A percentile compares a stretch with the other conserved stretches of the same genome.
Conservation (phyloP, 2,888 invertebrate genomes). For the Cryptocephalus primarius region DNA sequence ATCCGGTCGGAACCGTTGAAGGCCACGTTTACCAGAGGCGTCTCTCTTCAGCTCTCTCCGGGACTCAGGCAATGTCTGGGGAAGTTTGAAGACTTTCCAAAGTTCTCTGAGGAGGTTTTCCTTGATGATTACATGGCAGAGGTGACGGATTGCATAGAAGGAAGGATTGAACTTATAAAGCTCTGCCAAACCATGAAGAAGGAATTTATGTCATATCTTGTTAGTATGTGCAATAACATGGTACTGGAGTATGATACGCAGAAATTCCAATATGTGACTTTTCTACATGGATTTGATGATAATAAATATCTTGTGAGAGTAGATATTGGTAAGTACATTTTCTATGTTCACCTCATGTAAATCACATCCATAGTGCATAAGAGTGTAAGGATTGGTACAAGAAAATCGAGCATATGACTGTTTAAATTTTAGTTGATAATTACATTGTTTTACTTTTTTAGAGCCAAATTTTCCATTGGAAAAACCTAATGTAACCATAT, state of each 20-base stretch:
- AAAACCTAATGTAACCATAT: too few relatives aligned
- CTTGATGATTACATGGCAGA: neutral
- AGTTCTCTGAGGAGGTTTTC: neutral
- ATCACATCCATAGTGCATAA: too few relatives aligned
- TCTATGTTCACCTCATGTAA: too few relatives aligned
- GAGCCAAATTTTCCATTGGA: too few relatives aligned
- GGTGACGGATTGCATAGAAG: too few relatives aligned
- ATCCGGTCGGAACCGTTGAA: neutral
- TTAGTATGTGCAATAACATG: neutral
- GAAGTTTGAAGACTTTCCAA: neutral
- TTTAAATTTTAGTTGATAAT: too few relatives aligned
- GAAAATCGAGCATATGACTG: too few relatives aligned
- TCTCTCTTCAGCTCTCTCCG: too few relatives aligned
- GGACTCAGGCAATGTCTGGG: neutral
- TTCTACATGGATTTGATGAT: neutral
- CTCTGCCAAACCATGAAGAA: neutral
- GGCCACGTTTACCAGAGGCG: neutral
- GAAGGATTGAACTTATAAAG: too few relatives aligned
- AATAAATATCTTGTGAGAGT: neutral
- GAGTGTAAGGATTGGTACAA: too few relatives aligned
- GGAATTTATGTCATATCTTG: neutral
- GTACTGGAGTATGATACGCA: neutral
- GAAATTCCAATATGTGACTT: neutral
- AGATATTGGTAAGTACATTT: neutral
- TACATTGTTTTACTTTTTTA: too few relatives aligned